Evolutionary conservation across 2,113 vertebrate species (phyloP).

Genomic region (Bufo gargarizans): DNA sequence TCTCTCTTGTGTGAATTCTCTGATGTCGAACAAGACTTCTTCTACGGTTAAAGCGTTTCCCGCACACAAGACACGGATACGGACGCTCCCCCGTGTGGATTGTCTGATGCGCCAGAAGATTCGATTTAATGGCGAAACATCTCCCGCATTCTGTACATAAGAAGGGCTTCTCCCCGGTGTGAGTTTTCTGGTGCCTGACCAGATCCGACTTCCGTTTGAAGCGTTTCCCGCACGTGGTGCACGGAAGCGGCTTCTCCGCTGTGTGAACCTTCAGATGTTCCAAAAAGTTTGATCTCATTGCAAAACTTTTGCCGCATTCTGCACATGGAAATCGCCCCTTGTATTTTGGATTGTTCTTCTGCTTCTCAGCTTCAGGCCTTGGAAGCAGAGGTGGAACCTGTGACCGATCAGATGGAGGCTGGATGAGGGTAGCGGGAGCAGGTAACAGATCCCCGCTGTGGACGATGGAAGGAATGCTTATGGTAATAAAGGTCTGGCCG

Average conservation of each 20-base stretch:
- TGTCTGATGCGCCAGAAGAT: not conserved
- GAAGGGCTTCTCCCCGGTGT: not conserved
- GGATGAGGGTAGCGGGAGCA: not conserved
- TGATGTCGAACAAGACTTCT: conserved; percentile 10
- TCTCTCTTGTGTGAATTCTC: conserved; percentile 3
- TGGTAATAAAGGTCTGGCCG: not conserved
- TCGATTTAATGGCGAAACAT: not conserved
- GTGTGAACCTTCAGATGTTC: conserved; percentile 17
- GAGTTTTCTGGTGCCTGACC: not conserved
- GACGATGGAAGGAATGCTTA: not conserved
- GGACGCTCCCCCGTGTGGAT: conserved; percentile 10
- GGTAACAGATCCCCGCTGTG: not conserved
- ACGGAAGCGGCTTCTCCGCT: not conserved
- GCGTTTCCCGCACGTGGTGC: not conserved
- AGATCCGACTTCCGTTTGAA: not conserved
- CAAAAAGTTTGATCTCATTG: not conserved
- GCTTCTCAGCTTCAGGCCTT: not conserved
- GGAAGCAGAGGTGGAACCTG: not conserved
- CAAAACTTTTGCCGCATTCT: conserved; percentile 1
- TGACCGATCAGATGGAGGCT: not conserved
- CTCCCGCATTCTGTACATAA: not conserved
- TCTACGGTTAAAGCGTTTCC: not conserved
- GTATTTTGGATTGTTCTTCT: not conserved
- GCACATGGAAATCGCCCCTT: not conserved
- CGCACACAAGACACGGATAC: not conserved